A percentile compares a stretch with the other conserved stretches of the same genome.
These are phyloP conservation scores for Panagrolaimus sp. DNA, from an alignment of 1,140 invertebrate genomes.

Conservation along the genomic window DNA sequence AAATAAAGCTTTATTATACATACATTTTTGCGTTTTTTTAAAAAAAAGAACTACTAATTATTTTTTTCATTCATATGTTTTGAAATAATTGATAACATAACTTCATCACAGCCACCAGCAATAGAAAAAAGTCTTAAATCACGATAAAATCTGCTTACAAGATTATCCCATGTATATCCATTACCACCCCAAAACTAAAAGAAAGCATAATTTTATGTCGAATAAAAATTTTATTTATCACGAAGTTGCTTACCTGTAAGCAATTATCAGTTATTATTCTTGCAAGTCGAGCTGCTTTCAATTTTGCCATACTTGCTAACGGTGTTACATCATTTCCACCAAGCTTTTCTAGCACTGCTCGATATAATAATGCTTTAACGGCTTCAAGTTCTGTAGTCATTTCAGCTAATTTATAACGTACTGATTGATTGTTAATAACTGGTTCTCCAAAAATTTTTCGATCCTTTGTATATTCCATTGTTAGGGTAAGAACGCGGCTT, in stretches of 20 bases:
- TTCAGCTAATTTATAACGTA: constrained; percentile 65
- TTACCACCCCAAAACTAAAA: constrained; percentile 65
- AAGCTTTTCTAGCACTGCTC: constrained; percentile 61
- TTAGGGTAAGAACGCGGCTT: constrained; percentile 60
- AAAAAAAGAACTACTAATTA: too few species aligned
- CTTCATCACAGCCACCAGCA: constrained; percentile 66
- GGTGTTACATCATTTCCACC: constrained; percentile 64
- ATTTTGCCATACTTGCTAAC: constrained; percentile 65
- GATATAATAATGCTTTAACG: constrained; percentile 62
- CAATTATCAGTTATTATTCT: constrained; percentile 64
- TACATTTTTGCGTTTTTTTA: too few species aligned
- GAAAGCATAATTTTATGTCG: too few species aligned
- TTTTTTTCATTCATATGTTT: constrained; percentile 59
- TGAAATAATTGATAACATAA: constrained; percentile 65
- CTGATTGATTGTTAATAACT: constrained; percentile 63
- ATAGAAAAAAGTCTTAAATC: constrained; percentile 64
- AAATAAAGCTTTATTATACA: too few species aligned
- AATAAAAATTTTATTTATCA: too few species aligned
- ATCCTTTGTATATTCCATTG: constrained; percentile 63
- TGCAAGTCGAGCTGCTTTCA: constrained; percentile 64
- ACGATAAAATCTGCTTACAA: constrained; percentile 61
- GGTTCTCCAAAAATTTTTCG: constrained; percentile 62
- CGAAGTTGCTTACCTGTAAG: constrained; percentile 62
- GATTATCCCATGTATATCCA: constrained; percentile 64
- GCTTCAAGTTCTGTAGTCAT: constrained; percentile 64